A percentile compares a stretch with the other conserved stretches of the same genome.
Evolutionary conservation across 2,888 invertebrate genomes (phyloP).

Genomic region (Keiferia lycopersicella): DNA sequence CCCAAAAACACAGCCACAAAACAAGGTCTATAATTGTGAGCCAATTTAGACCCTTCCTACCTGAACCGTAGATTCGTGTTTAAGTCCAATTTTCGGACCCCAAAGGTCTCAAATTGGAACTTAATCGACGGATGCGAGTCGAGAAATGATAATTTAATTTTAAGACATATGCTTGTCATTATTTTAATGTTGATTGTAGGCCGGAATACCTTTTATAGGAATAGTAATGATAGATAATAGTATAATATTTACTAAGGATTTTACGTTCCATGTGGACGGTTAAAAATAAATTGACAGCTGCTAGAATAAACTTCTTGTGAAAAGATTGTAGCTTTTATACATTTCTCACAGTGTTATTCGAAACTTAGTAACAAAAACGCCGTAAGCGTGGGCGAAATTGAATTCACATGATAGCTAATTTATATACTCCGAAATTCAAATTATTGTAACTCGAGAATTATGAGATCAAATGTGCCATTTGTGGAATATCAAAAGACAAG

Average conservation of each 20-base stretch:
- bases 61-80: constrained; percentile 36
- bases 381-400: constrained; percentile 9
- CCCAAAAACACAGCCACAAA: constrained; percentile 18
- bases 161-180: constrained; percentile 58
- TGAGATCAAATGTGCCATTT: not conserved
- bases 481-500: not conserved
- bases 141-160: constrained; percentile 53
- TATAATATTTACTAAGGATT: constrained; percentile 15
- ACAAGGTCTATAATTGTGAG: constrained; percentile 39
- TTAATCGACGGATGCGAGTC: constrained; percentile 54
- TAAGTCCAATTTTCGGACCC: constrained; percentile 44
- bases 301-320: not conserved
- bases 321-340: not conserved
- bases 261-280: not conserved
- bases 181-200: constrained; percentile 54
- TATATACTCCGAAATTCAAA: constrained; percentile 3
- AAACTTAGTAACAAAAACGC: not conserved
- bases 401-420: constrained; percentile 12
- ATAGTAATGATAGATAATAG: constrained; percentile 37
- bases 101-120: constrained; percentile 53
- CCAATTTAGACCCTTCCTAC: constrained; percentile 47
- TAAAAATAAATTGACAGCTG: not conserved
- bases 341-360: not conserved
- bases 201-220: constrained; percentile 32
- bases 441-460: constrained; percentile 7